These are phyloP conservation scores for Pseudoips prasinana DNA, from an alignment of 2,888 invertebrate species.

Conservation along the genomic window DNA sequence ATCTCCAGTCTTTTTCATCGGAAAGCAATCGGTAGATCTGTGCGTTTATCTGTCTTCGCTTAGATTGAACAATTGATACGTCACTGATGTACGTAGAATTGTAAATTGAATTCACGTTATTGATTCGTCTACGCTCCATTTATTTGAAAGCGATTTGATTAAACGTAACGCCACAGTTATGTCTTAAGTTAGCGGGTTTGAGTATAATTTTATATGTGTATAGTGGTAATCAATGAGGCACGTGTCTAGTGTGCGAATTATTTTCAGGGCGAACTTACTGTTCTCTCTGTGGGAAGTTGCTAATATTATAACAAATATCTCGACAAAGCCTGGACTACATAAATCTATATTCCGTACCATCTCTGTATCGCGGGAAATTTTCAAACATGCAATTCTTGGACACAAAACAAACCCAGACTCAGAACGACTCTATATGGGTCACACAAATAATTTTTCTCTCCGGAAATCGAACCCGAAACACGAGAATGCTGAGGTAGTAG, in stretches of 20 bases:
- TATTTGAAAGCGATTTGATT: slow-evolving; percentile 73
- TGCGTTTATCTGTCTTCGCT: slow-evolving; percentile 78
- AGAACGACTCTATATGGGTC: too few relatives aligned
- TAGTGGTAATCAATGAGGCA: slow-evolving; percentile 37
- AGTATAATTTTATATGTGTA: slow-evolving; percentile 49
- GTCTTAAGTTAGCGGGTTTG: slow-evolving; percentile 54
- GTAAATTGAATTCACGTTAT: slow-evolving; percentile 77
- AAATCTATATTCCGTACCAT: too few relatives aligned
- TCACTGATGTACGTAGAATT: slow-evolving; percentile 76
- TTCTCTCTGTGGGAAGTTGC: too few relatives aligned
- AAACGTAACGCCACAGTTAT: slow-evolving; percentile 57
- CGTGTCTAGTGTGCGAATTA: slow-evolving; percentile 37
- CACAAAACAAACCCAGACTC: too few relatives aligned
- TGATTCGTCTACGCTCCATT: slow-evolving; percentile 73
- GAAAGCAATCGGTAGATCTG: slow-evolving; percentile 68
- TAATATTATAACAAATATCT: too few relatives aligned
- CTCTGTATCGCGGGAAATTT: too few relatives aligned
- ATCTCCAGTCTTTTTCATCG: slow-evolving; percentile 77
- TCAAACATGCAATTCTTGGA: too few relatives aligned
- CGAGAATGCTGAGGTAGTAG: too few relatives aligned
- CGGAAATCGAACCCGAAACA: too few relatives aligned
- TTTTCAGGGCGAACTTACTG: too few relatives aligned
- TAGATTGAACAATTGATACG: slow-evolving; percentile 80
- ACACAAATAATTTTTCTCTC: too few relatives aligned
- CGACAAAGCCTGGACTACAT: too few relatives aligned